Base-by-base conservation (phyloP, 2,888 invertebrate genomes). In the Argyresthia albistria region DNA sequence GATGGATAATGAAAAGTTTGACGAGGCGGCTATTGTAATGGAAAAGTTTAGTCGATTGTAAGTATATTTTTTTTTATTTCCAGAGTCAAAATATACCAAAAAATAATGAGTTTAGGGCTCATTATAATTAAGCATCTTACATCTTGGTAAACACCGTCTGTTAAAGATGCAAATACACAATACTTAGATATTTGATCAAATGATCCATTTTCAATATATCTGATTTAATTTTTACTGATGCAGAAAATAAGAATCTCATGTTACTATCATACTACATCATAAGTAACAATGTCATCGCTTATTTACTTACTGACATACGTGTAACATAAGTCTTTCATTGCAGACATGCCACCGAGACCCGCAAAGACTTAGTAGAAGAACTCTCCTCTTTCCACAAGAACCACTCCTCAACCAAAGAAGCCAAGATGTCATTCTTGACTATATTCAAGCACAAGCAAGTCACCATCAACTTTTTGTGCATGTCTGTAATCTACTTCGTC, bases 401-500 rank as follows among this genome's bases (percentile, higher is more conserved):
- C 36, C n/a, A 36, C 10, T 9, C 7, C 10, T 6, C 43, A 3
- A 15, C 8, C 10, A 35, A 63, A 11, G 54, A 61, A 8, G 53
- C 54, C 0, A 52, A 67, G 52, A 56, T 77, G 1, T 69, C 62
- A 14, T 78, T 82, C 56, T 73, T 68, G 65, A 65, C 80, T 55
- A 74, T 83, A 43, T 83, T 83, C 56, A 66, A 56, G 10, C 69
- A 81, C 55, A 76, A 59, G 54, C 89, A 89, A 61, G 82, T 93
- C 67, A 74, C 91, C 12, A 60, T 88, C 12, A 92, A 93, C 63
- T 90, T 93, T 0, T 57, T 90, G 0, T 90, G 90, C 55, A 91
- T 94, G 75, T 89, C 90, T 50, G 89, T 91, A 60, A 91, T 92
- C 61, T 95, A 94, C 92, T 86, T 93, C 11, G 91, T 93, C 0